Conservation (phyloP, 2,888 invertebrate genomes). For the Bellardia bayeri region DNA sequence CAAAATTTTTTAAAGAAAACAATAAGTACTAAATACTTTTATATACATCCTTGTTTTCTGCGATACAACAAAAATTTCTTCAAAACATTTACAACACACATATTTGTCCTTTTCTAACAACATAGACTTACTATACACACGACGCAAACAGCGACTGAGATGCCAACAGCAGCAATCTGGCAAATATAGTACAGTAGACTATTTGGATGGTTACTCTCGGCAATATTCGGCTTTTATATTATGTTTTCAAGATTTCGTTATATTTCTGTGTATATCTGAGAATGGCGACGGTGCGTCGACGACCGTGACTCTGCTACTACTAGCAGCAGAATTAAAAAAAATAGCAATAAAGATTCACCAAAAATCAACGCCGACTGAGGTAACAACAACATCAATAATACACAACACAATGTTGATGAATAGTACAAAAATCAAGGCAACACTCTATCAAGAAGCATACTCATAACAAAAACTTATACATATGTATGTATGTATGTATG, state of each 20-base stretch:
- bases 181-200: conserved; percentile 73
- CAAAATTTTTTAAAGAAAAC: conserved; percentile 20
- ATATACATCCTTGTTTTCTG: conserved; percentile 55
- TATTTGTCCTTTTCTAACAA: conserved; percentile 55
- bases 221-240: conserved; percentile 64
- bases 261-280: conserved; percentile 50
- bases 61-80: conserved; percentile 28
- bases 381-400: conserved; percentile 31
- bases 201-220: conserved; percentile 62
- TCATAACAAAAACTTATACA: conserved; percentile 31
- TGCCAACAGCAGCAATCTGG: conserved; percentile 26
- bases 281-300: conserved; percentile 10
- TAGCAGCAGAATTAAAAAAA: neutral
- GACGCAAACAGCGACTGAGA: conserved; percentile 49
- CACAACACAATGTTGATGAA: conserved; percentile 21
- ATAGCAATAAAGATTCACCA: conserved; percentile 41
- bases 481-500: neutral
- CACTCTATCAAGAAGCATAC: conserved; percentile 11
- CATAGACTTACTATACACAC: conserved; percentile 16
- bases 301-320: neutral
- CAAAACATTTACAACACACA: conserved; percentile 10
- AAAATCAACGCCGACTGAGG: conserved; percentile 37
- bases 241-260: conserved; percentile 40
- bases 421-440: conserved; percentile 63
- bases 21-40: conserved; percentile 8